These are phyloP conservation scores for Callionymus lyra DNA, from an alignment of 2,113 vertebrate species.

Conservation along the genomic window DNA sequence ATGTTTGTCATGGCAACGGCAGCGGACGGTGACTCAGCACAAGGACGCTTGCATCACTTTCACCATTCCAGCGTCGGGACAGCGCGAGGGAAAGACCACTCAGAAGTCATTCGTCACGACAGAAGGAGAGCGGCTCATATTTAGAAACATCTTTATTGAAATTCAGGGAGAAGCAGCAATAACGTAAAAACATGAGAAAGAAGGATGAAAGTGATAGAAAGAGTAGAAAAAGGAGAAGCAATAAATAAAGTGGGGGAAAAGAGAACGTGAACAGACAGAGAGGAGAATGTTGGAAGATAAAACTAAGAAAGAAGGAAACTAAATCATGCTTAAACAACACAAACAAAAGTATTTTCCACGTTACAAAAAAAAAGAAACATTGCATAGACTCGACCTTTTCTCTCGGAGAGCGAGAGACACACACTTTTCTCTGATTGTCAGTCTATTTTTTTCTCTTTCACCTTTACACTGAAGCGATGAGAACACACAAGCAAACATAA, in stretches of 20 bases:
- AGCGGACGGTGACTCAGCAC: conserved; percentile 25
- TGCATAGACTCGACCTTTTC: no score
- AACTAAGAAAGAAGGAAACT: conserved; percentile 13
- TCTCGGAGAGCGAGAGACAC: neutral
- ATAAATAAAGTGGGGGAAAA: conserved; percentile 8
- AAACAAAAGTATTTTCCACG: conserved; percentile 29
- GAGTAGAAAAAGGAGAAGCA: conserved; percentile 11
- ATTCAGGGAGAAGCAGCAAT: conserved; percentile 55
- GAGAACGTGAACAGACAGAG: neutral
- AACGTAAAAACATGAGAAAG: neutral
- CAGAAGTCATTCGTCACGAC: neutral
- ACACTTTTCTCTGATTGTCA: conserved; percentile 46
- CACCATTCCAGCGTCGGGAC: conserved; percentile 2
- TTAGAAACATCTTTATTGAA: conserved; percentile 59
- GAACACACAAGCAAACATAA: conserved; percentile 41
- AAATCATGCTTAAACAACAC: conserved; percentile 57
- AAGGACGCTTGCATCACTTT: conserved; percentile 7
- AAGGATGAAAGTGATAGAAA: conserved; percentile 12
- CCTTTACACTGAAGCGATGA: conserved; percentile 36
- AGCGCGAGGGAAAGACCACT: neutral
- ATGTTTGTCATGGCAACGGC: conserved; percentile 24
- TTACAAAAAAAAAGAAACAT: conserved; percentile 23
- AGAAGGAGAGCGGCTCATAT: neutral
- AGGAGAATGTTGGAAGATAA: conserved; percentile 5
- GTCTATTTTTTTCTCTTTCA: conserved; percentile 13